Conservation (phyloP, 1,140 invertebrate species). For the Bicyclus anynana region DNA sequence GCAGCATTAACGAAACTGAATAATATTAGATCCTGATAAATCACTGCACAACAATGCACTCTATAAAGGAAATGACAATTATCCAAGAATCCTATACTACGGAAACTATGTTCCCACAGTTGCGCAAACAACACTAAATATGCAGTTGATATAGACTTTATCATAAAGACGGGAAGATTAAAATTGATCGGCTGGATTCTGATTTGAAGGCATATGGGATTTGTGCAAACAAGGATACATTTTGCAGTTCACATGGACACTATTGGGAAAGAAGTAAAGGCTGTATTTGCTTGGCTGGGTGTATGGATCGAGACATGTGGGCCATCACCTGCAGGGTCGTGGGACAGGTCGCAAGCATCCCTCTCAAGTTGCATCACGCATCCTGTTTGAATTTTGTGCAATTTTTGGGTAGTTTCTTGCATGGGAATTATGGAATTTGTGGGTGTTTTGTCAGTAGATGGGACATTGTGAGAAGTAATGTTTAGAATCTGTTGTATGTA, state of each 20-base stretch:
- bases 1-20: conserved; percentile 20
- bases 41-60: conserved; percentile 42
- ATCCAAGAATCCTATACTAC: conserved; percentile 48
- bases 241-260: conserved; percentile 12
- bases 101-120: conserved; percentile 62
- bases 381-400: conserved; percentile 57
- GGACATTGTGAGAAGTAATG: neutral
- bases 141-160: conserved; percentile 17
- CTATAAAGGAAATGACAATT: conserved; percentile 49
- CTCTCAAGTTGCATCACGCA: conserved; percentile 58
- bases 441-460: neutral
- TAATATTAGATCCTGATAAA: conserved; percentile 42
- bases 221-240: neutral
- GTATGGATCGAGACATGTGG: conserved; percentile 29
- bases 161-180: neutral
- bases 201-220: neutral
- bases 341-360: conserved; percentile 65
- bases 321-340: conserved; percentile 65
- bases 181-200: neutral
- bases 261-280: conserved; percentile 21
- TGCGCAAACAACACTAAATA: conserved; percentile 9
- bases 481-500: neutral
- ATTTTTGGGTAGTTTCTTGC: conserved; percentile 18
- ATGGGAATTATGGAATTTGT: conserved; percentile 3
- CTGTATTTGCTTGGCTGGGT: conserved; percentile 26